A percentile compares a stretch with the other conserved stretches of the same genome.
Conservation (phyloP, 2,888 invertebrate species). For the Hydrotaea cyrtoneurina region DNA sequence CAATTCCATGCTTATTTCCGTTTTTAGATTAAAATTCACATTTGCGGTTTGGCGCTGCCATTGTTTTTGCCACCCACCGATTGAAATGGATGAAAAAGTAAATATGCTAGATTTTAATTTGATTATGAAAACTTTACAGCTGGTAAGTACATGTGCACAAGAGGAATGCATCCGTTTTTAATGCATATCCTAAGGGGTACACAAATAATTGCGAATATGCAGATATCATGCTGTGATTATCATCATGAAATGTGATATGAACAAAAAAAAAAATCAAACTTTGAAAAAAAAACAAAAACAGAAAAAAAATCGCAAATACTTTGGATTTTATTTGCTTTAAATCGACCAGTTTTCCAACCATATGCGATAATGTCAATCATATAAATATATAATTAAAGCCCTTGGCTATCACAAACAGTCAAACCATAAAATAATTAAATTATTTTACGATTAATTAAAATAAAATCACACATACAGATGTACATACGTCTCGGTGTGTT, state of each 20-base stretch:
- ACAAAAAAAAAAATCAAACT: neutral
- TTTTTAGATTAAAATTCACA: constrained; percentile 49
- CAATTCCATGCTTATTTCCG: constrained; percentile 67
- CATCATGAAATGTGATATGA: constrained; percentile 38
- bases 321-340: neutral
- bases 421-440: constrained; percentile 64
- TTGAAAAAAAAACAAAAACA: neutral
- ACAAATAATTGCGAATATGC: constrained; percentile 39
- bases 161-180: neutral
- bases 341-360: neutral
- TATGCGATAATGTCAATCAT: constrained; percentile 61
- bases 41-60: constrained; percentile 53
- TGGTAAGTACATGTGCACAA: neutral
- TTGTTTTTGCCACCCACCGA: neutral
- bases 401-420: constrained; percentile 44
- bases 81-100: constrained; percentile 45
- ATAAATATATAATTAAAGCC: constrained; percentile 61
- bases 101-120: constrained; percentile 63
- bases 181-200: constrained; percentile 41
- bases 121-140: constrained; percentile 52
- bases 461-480: neutral
- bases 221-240: constrained; percentile 36
- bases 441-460: constrained; percentile 61
- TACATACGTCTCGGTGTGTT: no score
- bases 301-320: neutral